A percentile compares a stretch with the other conserved stretches of the same genome.
These are phyloP conservation scores for Mus spretus DNA, from an alignment of 2,797 vertebrate genomes.

Conservation along the genomic window DNA sequence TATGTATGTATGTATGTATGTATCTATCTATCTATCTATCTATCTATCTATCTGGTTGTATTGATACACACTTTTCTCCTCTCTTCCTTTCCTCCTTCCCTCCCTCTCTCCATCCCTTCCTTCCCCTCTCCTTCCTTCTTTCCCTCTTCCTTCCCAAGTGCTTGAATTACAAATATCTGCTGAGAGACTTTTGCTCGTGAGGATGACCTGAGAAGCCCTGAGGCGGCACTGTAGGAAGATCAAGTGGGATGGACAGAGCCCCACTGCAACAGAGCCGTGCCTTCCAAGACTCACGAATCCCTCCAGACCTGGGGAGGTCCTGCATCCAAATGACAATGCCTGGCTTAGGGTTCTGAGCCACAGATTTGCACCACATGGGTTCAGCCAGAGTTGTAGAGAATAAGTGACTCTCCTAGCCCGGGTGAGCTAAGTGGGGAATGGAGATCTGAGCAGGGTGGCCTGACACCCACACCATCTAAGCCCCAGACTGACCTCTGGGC, in stretches of 20 bases:
- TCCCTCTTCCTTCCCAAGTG: background rate
- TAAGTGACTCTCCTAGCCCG: background rate
- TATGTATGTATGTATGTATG: background rate
- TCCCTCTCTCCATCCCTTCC: background rate
- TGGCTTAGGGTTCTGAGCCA: background rate
- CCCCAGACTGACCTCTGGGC: background rate
- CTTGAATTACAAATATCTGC: background rate
- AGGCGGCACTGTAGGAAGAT: background rate
- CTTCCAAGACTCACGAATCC: background rate
- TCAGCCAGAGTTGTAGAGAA: background rate
- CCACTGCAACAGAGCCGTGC: background rate
- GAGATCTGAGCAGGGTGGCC: background rate
- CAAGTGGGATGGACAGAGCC: background rate
- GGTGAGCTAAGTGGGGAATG: background rate
- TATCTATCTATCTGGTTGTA: too few species aligned
- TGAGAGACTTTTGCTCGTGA: background rate
- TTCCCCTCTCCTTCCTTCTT: rapidly evolving
- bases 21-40: too few species aligned
- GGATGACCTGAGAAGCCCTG: background rate
- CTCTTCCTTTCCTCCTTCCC: too few species aligned
- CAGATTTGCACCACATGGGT: background rate
- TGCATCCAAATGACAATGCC: background rate
- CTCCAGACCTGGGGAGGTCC: background rate
- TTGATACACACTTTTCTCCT: background rate
- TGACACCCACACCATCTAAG: rapidly evolving